Evolutionary conservation across 2,113 vertebrate genomes (phyloP), one percentile per base, ranked within the genome.

Genomic region (Plestiodon gilberti): DNA sequence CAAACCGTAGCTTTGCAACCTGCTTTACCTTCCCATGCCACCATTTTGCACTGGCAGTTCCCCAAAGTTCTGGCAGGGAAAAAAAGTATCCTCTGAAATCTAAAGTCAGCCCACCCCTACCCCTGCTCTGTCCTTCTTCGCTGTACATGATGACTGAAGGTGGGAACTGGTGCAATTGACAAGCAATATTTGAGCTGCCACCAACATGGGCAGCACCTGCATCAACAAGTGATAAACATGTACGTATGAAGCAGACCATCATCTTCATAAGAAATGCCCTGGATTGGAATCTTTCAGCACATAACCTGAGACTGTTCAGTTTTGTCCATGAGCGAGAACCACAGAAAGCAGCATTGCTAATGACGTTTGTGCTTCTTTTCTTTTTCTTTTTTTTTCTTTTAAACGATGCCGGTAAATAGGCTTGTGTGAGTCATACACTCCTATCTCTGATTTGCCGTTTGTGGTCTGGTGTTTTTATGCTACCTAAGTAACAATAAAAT

Each of bases 391-490:
- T 71, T 33, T 88, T 91, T 87, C 91, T 65, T 48, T 48, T 55
- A 64, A 87, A 93, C 90, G 78, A 71, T 96, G 91, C 95, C 94
- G 90, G 96, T 96, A 96, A 96, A 92, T 94, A 89, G 92, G 89
- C 94, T 89, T 94, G 92, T 96, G 93, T 97, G 96, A 97, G 94
- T 96, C 96, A 96, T 95, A 92, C 90, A 74, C 93, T 94, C 84
- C 86, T 90, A 91, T 84, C 85, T 91, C 40, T 75, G 89, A 88
- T 90, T 86, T 93, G 87, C 95, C 90, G 94, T 96, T 96, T 96
- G 96, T 92, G 96, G 96, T 96, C 94, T 95, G 82, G 87, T 91
- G 93, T 91, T 93, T 91, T 93, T 95, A 93, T 91, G 86, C 89
- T 92, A 88, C 88, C 93, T 89, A 91, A 89, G 87, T 89, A 89